Base-by-base conservation (phyloP, 1,140 invertebrate genomes). In the Listronotus bonariensis region DNA sequence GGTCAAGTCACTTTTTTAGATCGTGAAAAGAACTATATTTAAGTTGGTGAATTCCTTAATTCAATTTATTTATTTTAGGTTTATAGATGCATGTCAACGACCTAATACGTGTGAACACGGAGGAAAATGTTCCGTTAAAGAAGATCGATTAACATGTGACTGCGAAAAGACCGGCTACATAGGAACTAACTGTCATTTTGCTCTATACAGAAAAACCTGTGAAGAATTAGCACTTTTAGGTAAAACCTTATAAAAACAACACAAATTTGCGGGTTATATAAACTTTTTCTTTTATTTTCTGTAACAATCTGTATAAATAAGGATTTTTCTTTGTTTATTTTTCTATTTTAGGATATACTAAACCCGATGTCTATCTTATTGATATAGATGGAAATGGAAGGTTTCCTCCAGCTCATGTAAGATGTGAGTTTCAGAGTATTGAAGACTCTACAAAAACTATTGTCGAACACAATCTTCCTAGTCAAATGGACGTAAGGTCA, bases 371-470 rank as follows among this genome's bases (percentile, higher is more conserved):
- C 0, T 96, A 95, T 74, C 82, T 89, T 31, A 92, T 96, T 63
- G 95, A 97, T 73, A 94, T 97, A 57, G 95, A 97, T 78, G 92
- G 94, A 1, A 95, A 95, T 76, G 95, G 95, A 0, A 87, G 88
- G 55, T 92, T 95, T 73, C 91, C 92, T 20, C 93, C 94, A 0
- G 91, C 92, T 3, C 87, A 94, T 71, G 93, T 96, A 0, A 90
- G 92, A 69, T 97, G 95, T 76, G 90, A 95, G 72, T 96, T 97
- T 75, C 89, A 93, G 72, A 89, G 88, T 15, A 1, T 26, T 5
- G 89, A 91, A 64, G 92, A 92, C 72, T 89, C 90, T 0, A 96
- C 93, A 0, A 93, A 92, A 72, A 95, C 92, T 2, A 91, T 95
- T 57, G 92, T 97, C 0, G 92, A 95, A 76, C 93, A 96, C 76